Base-by-base conservation (phyloP, 2,113 vertebrate species). In the Eudyptes chrysolophus region DNA sequence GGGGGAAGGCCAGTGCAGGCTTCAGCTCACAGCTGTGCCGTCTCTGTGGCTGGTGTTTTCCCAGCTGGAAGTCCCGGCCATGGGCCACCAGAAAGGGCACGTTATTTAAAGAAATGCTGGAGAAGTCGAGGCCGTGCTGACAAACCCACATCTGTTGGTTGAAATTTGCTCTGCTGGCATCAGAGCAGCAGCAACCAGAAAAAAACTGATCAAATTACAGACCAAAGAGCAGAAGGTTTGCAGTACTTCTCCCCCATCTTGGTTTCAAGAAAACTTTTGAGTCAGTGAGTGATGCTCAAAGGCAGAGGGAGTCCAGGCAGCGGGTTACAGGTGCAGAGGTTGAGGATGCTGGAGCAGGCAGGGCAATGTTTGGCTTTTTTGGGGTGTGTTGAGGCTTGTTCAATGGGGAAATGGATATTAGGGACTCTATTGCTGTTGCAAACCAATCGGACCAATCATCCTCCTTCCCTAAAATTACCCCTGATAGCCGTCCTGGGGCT, bases 131-230 rank as follows among this genome's bases (percentile, higher is more conserved):
- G 54, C 66, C 3, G 1, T 3, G 7, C 48, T 90, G 84, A 54
- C 49, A 61, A 70, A 65, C 42, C 1, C 26, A 20, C 77, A 52
- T 72, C 69, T 94, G 1, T 16, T 81, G 0, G 0, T 4, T 72
- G 75, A 42, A 70, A 46, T 87, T 65, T 81, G 69, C 75, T 85
- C 24, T 90, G 36, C 77, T 83, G 54, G 42, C 5, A 3, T 49
- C 58, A 71, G 64, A 76, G 70, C 87, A 81, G 91, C 84, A 90
- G 62, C 74, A 40, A 5, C 26, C 36, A 20, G 22, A 42, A 26
- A 60, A 76, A 84, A 32, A 9, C 7, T 18, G 49, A 42, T 49
- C 0, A 1, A 34, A 18, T 55, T 36, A 16, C 44, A 42, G 70
- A 40, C 12, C 0, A 4, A 76, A 21, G n/a, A 87, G 64, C 71